Conservation (phyloP, 1,140 invertebrate genomes). For the Neodiprion fabricii region DNA sequence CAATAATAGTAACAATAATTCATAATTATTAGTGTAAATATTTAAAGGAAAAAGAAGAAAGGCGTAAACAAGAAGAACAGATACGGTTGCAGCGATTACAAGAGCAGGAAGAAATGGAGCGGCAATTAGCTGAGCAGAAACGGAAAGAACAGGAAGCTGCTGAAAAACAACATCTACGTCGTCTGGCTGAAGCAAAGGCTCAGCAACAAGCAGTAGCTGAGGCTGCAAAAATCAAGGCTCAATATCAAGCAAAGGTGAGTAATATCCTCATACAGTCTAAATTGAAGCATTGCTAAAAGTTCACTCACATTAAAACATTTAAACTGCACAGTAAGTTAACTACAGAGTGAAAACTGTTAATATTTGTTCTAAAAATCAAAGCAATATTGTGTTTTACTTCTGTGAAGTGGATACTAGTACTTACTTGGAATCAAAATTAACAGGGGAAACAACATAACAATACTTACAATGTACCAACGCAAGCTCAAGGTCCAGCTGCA, state of each 20-base stretch:
- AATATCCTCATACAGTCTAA: no score
- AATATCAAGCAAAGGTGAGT: conserved; percentile 44
- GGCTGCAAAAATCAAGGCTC: conserved; percentile 47
- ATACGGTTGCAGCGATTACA: conserved; percentile 52
- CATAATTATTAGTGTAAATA: conserved; percentile 11
- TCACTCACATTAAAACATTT: neutral
- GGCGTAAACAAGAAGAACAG: conserved; percentile 54
- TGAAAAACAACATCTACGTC: conserved; percentile 47
- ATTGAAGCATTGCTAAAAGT: no score
- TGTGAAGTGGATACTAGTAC: no score
- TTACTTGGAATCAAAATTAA: conserved; percentile 31
- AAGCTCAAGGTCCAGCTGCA: conserved; percentile 39
- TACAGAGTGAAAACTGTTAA: neutral
- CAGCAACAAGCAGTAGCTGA: conserved; percentile 53
- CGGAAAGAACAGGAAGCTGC: conserved; percentile 58
- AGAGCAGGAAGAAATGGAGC: conserved; percentile 63
- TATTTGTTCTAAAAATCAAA: neutral
- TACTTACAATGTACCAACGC: conserved; percentile 24
- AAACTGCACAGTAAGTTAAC: neutral
- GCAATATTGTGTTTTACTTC: neutral
- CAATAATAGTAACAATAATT: conserved; percentile 60
- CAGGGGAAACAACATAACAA: conserved; percentile 38
- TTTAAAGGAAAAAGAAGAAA: conserved; percentile 61
- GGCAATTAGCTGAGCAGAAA: conserved; percentile 61
- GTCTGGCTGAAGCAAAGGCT: conserved; percentile 45